phyloP scores from a whole-genome alignment of 2,113 vertebrate genomes.

The Odontesthes bonariensis region DNA sequence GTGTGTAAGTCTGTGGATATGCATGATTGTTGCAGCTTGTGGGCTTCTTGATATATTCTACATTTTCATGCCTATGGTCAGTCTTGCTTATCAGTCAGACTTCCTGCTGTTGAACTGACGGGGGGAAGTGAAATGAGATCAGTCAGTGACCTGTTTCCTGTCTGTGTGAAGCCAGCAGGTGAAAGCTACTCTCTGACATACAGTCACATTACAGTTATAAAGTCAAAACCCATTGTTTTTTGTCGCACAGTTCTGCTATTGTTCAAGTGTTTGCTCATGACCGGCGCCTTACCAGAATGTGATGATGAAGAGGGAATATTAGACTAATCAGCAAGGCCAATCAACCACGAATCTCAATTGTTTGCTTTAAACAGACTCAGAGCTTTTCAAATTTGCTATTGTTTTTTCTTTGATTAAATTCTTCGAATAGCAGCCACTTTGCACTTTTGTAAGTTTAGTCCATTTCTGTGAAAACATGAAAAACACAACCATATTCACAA shows the following conservation, averaged over 20 bases:
- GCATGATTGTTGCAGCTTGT: conserved; percentile 4
- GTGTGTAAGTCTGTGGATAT: conserved; percentile 2
- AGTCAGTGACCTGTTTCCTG: conserved; percentile 64
- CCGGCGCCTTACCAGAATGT: conserved; percentile 7
- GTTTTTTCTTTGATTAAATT: background rate
- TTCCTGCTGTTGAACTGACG: conserved; percentile 65
- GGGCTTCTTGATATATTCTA: conserved; percentile 19
- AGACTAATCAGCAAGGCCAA: background rate
- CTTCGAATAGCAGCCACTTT: too few relatives aligned
- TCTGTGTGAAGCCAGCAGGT: conserved; percentile 32
- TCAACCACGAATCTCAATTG: conserved; percentile 3
- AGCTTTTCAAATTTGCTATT: background rate
- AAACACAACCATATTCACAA: background rate
- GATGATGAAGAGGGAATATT: background rate
- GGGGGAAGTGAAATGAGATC: conserved; percentile 57
- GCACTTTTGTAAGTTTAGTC: too few relatives aligned
- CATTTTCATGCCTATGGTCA: conserved; percentile 38
- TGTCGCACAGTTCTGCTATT: conserved; percentile 6
- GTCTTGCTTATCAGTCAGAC: conserved; percentile 52
- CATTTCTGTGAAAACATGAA: too few relatives aligned
- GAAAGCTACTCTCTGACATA: conserved; percentile 31
- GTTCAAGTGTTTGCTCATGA: conserved; percentile 8
- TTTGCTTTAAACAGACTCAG: background rate
- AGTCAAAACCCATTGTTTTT: conserved; percentile 1
- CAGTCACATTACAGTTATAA: background rate